Percentiles rank a stretch among this genome's conserved stretches.
Evolutionary conservation across 2,113 vertebrate species (phyloP).

Genomic region (Murina feae): DNA sequence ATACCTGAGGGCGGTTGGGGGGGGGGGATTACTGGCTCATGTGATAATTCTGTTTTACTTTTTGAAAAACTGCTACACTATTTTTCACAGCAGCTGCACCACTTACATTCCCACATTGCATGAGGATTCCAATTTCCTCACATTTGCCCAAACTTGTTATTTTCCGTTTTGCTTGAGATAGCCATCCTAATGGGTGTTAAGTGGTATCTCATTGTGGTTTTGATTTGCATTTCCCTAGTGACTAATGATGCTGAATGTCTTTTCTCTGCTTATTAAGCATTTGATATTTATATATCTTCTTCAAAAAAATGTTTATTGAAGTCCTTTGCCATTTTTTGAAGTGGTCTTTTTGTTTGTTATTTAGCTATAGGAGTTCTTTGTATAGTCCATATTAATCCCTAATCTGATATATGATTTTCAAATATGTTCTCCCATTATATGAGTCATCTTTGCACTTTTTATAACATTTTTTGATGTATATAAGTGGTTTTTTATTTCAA

Average conservation of each 20-base stretch:
- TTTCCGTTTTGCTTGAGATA: neutral
- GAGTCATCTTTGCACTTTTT: neutral
- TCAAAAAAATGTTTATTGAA: neutral
- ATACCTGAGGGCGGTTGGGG: neutral
- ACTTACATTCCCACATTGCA: neutral
- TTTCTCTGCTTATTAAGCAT: neutral
- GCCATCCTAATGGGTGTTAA: neutral
- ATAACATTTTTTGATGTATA: neutral
- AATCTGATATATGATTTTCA: neutral
- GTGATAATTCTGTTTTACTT: neutral
- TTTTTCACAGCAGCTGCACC: neutral
- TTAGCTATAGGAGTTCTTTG: neutral
- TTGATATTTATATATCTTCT: neutral
- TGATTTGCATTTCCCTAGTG: conserved; percentile 12
- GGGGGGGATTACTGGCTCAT: neutral
- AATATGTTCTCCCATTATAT: neutral
- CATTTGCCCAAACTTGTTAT: neutral
- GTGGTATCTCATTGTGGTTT: neutral
- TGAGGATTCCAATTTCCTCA: neutral
- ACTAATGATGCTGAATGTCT: neutral
- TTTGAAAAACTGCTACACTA: neutral
- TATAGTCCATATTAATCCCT: neutral
- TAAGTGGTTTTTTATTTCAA: neutral
- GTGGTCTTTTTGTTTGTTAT: neutral
- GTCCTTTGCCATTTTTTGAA: neutral